Percentiles rank a stretch among this genome's conserved stretches.
Conservation (phyloP, 2,797 vertebrate genomes). For the Falco biarmicus region DNA sequence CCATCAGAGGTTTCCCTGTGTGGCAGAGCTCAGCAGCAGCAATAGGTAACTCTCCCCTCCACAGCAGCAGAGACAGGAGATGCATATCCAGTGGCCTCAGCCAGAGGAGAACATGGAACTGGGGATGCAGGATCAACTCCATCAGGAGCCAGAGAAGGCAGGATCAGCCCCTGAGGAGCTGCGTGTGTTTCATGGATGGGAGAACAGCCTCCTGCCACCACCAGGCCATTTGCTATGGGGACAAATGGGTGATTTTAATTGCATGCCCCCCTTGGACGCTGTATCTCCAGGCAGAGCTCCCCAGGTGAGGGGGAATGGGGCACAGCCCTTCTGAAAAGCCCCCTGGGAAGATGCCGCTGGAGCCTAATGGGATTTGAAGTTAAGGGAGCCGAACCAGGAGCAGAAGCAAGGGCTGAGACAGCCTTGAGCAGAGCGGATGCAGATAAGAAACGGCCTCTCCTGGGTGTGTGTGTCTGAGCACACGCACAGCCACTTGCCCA, state of each 20-base stretch:
- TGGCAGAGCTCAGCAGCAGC: background rate
- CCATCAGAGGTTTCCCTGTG: background rate
- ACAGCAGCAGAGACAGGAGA: background rate
- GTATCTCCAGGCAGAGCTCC: background rate
- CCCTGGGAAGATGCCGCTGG: background rate
- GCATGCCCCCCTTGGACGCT: background rate
- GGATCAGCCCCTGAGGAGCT: background rate
- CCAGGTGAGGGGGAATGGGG: background rate
- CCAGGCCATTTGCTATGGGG: background rate
- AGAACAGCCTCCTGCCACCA: background rate
- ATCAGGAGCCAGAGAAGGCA: background rate
- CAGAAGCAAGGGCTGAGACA: background rate
- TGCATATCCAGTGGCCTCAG: background rate
- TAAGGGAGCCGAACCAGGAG: background rate
- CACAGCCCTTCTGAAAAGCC: background rate
- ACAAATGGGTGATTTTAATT: background rate
- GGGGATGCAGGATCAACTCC: background rate
- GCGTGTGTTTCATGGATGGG: background rate
- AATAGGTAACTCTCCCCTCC: background rate
- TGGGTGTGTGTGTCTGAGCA: background rate
- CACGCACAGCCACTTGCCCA: background rate
- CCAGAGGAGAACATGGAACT: background rate
- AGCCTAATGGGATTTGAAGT: constrained; percentile 9
- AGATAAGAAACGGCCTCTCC: background rate
- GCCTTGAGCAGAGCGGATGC: background rate